Percentiles rank a stretch among this genome's conserved stretches.
Conservation (phyloP, 2,888 invertebrate genomes). For the Eubasilissa splendida region DNA sequence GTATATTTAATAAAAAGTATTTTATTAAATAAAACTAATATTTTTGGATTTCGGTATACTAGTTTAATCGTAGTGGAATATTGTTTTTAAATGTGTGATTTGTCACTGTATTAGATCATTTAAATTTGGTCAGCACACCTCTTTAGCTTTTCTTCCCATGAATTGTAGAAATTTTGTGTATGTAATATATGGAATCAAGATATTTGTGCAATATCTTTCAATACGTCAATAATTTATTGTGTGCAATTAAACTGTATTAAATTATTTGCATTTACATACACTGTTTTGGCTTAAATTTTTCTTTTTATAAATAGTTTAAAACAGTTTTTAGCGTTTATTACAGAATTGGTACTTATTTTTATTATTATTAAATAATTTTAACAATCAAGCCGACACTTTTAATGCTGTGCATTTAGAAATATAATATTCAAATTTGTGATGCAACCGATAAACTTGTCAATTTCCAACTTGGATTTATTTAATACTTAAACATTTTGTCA, state of each 20-base stretch:
- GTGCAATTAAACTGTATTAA: background rate
- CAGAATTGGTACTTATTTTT: background rate
- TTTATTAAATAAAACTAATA: slow-evolving; percentile 25
- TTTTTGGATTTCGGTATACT: slow-evolving; percentile 32
- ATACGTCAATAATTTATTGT: background rate
- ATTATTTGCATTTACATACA: slow-evolving; percentile 12
- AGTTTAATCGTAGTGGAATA: slow-evolving; percentile 5
- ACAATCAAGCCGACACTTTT: background rate
- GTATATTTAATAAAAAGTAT: slow-evolving; percentile 22
- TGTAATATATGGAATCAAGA: background rate
- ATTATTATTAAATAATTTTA: background rate
- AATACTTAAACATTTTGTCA: slow-evolving; percentile 15
- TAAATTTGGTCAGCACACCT: background rate
- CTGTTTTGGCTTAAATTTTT: background rate
- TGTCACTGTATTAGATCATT: background rate
- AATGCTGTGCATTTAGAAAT: slow-evolving; percentile 9
- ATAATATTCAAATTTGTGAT: slow-evolving; percentile 7
- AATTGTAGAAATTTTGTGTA: slow-evolving; percentile 7
- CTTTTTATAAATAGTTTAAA: background rate
- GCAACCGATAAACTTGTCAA: background rate
- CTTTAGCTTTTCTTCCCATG: slow-evolving; percentile 5
- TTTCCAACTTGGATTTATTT: slow-evolving; percentile 12
- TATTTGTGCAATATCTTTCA: slow-evolving; percentile 19
- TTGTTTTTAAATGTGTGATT: slow-evolving; percentile 15
- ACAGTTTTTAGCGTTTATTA: background rate